Conservation (phyloP, 2,113 vertebrate species). For the Anhinga rufa region DNA sequence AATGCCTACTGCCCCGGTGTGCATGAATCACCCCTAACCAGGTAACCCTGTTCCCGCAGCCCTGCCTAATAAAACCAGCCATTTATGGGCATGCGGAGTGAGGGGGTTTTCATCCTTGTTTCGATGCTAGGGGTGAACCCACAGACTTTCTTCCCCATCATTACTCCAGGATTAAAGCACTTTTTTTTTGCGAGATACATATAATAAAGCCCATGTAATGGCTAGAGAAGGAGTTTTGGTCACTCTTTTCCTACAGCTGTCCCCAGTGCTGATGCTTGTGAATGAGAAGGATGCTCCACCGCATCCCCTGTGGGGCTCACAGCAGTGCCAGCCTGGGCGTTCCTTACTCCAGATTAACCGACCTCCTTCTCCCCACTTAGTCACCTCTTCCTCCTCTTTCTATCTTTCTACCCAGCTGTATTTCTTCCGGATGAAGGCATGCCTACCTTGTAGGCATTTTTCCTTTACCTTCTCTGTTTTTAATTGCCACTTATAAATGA, state of each 20-base stretch:
- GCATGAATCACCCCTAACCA: neutral
- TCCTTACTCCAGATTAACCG: neutral
- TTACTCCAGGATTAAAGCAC: neutral
- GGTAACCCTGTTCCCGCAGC: neutral
- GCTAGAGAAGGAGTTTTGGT: neutral
- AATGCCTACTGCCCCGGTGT: neutral
- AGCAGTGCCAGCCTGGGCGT: neutral
- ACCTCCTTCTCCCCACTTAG: neutral
- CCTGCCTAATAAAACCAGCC: neutral
- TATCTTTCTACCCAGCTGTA: neutral
- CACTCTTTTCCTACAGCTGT: neutral
- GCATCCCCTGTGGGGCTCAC: rapidly evolving
- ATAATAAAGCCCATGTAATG: neutral
- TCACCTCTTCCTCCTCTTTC: neutral
- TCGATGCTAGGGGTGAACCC: neutral
- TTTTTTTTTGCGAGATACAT: neutral
- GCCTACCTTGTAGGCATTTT: neutral
- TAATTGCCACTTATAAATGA: neutral
- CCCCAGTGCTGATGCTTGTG: neutral
- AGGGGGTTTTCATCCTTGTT: neutral
- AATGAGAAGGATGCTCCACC: neutral
- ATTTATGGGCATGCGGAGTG: neutral
- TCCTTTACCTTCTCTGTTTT: neutral
- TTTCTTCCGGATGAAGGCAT: neutral
- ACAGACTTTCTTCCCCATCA: neutral